Conservation (phyloP, 1,140 invertebrate genomes). For the Trigoniulus corallinus region DNA sequence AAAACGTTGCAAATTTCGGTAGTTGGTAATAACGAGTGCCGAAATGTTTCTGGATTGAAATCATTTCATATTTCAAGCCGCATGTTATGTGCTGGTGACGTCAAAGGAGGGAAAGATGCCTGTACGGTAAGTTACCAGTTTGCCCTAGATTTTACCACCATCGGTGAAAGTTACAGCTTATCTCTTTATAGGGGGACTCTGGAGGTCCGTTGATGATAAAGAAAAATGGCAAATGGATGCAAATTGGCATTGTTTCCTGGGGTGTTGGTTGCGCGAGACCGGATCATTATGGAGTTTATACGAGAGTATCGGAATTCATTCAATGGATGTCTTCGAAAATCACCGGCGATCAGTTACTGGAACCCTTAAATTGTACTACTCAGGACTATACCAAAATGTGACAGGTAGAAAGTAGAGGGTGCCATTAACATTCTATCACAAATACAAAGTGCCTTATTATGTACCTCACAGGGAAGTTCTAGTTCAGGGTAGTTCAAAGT, state of each 20-base stretch:
- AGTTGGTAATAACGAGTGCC: slow-evolving; percentile 10
- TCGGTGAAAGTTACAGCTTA: slow-evolving; percentile 8
- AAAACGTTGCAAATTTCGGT: slow-evolving; percentile 17
- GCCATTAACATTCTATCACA: no score
- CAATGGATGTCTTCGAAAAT: no score
- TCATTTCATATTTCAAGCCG: slow-evolving; percentile 37
- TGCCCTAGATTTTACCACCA: slow-evolving; percentile 15
- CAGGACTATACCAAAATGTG: no score
- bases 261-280: slow-evolving; percentile 44
- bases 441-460: no score
- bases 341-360: no score
- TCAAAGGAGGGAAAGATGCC: slow-evolving; percentile 54
- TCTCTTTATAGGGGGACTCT: slow-evolving; percentile 59
- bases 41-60: slow-evolving; percentile 38
- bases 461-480: no score
- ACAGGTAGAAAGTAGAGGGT: no score
- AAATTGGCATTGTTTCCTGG: slow-evolving; percentile 29
- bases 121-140: slow-evolving; percentile 37
- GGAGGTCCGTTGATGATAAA: slow-evolving; percentile 63
- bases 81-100: slow-evolving; percentile 54
- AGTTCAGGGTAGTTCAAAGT: no score
- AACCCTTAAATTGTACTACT: no score
- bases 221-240: slow-evolving; percentile 15
- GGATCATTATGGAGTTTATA: slow-evolving; percentile 62
- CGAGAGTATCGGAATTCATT: slow-evolving; percentile 50